Percentiles rank a stretch among this genome's conserved stretches.
phyloP scores from a whole-genome alignment of 2,113 vertebrate genomes.

The Sarotherodon lohbergeri region DNA sequence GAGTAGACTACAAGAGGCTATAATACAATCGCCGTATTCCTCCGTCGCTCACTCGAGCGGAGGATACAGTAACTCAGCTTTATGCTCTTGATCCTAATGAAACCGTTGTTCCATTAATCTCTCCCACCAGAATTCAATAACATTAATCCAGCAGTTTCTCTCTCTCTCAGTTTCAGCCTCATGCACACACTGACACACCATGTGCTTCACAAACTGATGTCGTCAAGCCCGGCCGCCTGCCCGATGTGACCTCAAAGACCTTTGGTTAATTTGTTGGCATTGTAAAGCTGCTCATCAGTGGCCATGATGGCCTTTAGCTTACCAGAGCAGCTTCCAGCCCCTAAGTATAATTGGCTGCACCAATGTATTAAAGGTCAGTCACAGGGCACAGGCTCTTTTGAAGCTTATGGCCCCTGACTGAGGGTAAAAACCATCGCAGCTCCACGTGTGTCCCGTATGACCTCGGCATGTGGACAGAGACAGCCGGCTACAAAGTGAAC shows the following conservation, averaged over 20 bases:
- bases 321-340: not conserved
- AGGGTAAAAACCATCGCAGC: conserved; percentile 12
- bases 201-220: not conserved
- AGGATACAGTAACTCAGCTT: not conserved
- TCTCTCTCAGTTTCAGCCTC: not conserved
- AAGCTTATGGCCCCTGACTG: conserved; percentile 34
- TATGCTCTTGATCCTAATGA: conserved; percentile 36
- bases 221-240: not conserved
- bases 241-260: conserved; percentile 38
- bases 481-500: not conserved
- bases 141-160: not conserved
- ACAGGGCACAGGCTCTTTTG: conserved; percentile 23
- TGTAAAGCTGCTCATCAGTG: conserved; percentile 34
- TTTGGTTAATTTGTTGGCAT: conserved; percentile 12
- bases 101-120: conserved; percentile 36
- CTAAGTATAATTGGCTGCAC: not conserved
- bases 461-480: conserved; percentile 15
- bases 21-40: not conserved
- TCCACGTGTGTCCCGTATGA: conserved; percentile 13
- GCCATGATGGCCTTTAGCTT: conserved; percentile 5
- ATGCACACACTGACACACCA: not conserved
- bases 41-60: not conserved
- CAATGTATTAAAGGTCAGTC: conserved; percentile 15
- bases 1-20: not conserved
- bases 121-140: conserved; percentile 15